Evolutionary conservation across 2,797 vertebrate genomes (phyloP), one percentile per base, ranked within the genome.

Genomic region (Tadarida brasiliensis): DNA sequence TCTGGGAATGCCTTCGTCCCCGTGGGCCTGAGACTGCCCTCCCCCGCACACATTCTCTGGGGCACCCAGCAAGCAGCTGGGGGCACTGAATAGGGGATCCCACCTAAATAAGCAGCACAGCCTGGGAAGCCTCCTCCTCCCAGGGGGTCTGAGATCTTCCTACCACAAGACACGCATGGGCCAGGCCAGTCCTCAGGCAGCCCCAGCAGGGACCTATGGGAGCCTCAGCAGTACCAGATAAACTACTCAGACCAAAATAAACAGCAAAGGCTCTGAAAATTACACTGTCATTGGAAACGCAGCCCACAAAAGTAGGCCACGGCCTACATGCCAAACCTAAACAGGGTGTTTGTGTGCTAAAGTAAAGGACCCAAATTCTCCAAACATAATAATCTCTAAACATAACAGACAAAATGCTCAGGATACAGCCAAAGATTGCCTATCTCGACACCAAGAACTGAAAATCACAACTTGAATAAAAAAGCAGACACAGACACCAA

Each of bases 211-310:
- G 20, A 19, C 90, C 61, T 56, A 0, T 19, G 7, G 47, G 56
- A 49, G 16, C 35, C 54, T 47, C 16, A 22, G 39, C 33, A 26
- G 39, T 28, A 47, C 47, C 76, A 54, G 10, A 68, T 33, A 67
- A 61, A 68, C 10, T 11, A 44, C 49, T 1, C 33, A 61, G 30
- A 70, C 65, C 39, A 68, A 68, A 56, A n/a, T 26, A 87, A 56
- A 70, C 14, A 80, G 57, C 56, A 93, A 9, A 77, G 63, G 44
- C 51, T 78, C 57, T 84, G 71, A 74, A 93, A 93, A 39, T n/a
- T 39, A 68, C 54, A 82, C 59, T 87, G 61, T 76, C 77, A 10
- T 44, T 44, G 35, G n/a, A 88, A 74, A 67, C 73, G 70, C 35
- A 51, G 63, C 17, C 16, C 57, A 47, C 49, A n/a, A 51, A 54